Conservation (phyloP, 2,888 invertebrate genomes). For the Phorcus lineatus region DNA sequence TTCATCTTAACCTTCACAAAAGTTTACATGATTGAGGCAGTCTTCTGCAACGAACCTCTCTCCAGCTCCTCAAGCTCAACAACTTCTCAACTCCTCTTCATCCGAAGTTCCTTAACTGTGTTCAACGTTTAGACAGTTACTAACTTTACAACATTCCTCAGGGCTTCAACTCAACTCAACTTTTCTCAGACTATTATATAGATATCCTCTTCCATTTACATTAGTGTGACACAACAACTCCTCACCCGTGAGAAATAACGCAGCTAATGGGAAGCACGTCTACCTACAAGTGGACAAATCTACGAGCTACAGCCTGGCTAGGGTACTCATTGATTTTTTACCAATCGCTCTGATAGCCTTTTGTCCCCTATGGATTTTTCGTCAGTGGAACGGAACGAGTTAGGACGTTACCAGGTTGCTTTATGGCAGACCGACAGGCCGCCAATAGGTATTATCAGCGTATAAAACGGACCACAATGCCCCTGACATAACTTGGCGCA, state of each 20-base stretch:
- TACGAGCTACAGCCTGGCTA: neutral
- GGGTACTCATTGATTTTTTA: neutral
- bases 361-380: slow-evolving; percentile 9
- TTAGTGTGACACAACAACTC: too few species aligned
- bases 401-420: slow-evolving; percentile 1
- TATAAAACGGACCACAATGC: neutral
- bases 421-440: neutral
- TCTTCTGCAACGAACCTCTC: too few species aligned
- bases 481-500: slow-evolving; percentile 21
- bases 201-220: too few species aligned
- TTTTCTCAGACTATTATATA: too few species aligned
- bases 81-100: too few species aligned
- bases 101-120: too few species aligned
- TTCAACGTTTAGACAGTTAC: too few species aligned
- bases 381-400: slow-evolving; percentile 18
- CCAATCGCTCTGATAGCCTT: slow-evolving; percentile 18
- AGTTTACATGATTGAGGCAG: too few species aligned
- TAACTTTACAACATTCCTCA: too few species aligned
- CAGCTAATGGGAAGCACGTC: neutral
- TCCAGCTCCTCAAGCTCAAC: too few species aligned
- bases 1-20: too few species aligned
- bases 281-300: neutral
- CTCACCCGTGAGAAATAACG: neutral
- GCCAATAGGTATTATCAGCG: slow-evolving; percentile 13
- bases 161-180: too few species aligned